These are phyloP conservation scores for Macroglossus sobrinus DNA, from an alignment of 2,113 vertebrate species.

Conservation along the genomic window DNA sequence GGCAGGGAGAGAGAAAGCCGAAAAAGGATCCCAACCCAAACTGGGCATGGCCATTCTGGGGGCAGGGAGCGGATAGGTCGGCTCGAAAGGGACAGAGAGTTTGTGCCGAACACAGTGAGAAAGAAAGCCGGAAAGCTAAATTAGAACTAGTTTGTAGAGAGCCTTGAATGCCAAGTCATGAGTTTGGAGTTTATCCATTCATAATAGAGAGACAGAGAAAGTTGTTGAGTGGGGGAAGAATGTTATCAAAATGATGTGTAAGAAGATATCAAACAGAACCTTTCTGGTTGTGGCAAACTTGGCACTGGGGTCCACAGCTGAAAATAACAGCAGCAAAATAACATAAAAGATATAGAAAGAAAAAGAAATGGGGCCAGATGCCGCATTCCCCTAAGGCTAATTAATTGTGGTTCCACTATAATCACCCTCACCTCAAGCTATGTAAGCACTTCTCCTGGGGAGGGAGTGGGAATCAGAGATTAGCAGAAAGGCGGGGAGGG, in stretches of 20 bases:
- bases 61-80: background rate
- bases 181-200: background rate
- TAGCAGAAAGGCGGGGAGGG: accelerated
- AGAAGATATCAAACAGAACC: background rate
- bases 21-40: background rate
- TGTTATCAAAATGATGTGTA: background rate
- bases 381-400: background rate
- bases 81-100: background rate
- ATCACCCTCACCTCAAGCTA: background rate
- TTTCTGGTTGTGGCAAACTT: background rate
- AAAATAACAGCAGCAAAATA: background rate
- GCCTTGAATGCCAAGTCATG: background rate
- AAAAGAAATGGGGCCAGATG: background rate
- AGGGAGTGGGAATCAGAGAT: background rate
- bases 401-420: background rate
- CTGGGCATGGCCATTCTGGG: accelerated
- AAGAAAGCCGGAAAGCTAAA: background rate
- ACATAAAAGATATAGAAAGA: background rate
- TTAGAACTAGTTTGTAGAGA: background rate
- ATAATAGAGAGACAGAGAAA: background rate
- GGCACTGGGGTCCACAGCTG: background rate
- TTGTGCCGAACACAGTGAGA: background rate
- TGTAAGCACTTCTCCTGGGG: background rate
- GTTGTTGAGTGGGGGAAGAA: background rate
- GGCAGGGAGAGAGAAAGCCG: background rate